phyloP scores from a whole-genome alignment of 2,797 vertebrate species.

The Sebastes flavidus region DNA sequence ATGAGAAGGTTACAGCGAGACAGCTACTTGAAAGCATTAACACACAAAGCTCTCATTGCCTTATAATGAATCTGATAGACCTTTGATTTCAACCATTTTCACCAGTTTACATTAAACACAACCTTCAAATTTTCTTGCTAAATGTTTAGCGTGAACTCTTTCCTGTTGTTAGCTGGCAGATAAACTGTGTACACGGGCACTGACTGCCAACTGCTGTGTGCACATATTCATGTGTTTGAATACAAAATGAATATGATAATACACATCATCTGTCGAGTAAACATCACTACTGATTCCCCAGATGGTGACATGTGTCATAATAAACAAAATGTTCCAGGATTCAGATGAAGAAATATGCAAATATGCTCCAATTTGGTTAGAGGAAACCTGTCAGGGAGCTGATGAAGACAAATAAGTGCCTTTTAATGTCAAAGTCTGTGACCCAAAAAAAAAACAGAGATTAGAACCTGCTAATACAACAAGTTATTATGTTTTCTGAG shows the following conservation, averaged over 20 bases:
- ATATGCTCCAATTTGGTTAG: conserved; percentile 20
- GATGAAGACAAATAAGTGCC: conserved; percentile 29
- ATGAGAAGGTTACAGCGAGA: not conserved
- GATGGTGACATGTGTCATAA: conserved; percentile 14
- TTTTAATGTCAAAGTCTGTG: conserved; percentile 11
- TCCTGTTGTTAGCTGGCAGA: not conserved
- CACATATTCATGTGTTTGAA: not conserved
- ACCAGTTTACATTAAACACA: not conserved
- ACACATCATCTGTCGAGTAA: conserved; percentile 29
- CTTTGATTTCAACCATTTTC: not conserved
- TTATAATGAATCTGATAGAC: not conserved
- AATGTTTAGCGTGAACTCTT: not conserved
- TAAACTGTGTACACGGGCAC: not conserved
- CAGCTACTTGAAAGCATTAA: not conserved
- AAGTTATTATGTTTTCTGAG: not conserved
- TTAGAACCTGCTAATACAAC: not conserved
- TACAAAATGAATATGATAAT: conserved; percentile 13
- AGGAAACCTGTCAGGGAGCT: conserved; percentile 7
- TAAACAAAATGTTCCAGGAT: conserved; percentile 15
- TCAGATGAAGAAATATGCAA: conserved; percentile 35
- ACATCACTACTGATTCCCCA: conserved; percentile 9
- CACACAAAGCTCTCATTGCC: not conserved
- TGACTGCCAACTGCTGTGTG: not conserved
- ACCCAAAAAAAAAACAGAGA: not conserved
- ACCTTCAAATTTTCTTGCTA: not conserved